Base-by-base conservation (phyloP, 1,140 invertebrate genomes). In the Ericerus pela region DNA sequence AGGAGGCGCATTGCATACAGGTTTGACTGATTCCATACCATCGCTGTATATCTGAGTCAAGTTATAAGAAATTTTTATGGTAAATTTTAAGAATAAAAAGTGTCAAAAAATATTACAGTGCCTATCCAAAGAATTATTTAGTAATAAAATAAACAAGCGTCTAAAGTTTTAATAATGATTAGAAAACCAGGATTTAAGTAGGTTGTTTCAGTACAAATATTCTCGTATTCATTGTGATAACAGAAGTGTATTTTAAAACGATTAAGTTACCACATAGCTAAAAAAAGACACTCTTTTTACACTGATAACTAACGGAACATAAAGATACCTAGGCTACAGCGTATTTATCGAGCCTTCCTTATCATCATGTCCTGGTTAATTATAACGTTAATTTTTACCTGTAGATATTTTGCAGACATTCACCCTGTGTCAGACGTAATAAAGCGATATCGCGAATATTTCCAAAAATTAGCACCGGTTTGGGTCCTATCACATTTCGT, bases 381-480 rank as follows among this genome's bases (percentile, higher is more conserved):
- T 38, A 4, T 12, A 12, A 4, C 5, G 12, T 37, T n/a, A n/a
- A n/a, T 47, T 60, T 54, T 57, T 63, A 65, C 63, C 60, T 63
- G 58, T 64, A 64, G 53, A 64, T 61, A 12, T 59, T 30, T 56
- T 64, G 56, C 29, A 62, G 55, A 12, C 59, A 60, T 47, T 59
- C 57, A n/a, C 59, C 62, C 10, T 58, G 59, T 2, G 55, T 58
- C 30, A 57, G 54, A 43, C 52, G 60, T n/a, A 55, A 29, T 12
- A 57, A 37, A 14, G 60, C 30, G 0, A 59, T 24, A 18, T 62
- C 60, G 54, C 61, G 61, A 20, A 64, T 58, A 31, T 73, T 74
- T 0, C 75, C 74, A 11, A 74, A 65, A 1, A 75, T 59, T 2
- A 72, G 62, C 0, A 62, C 66, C 0, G 75, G 74, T 14, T 69